These are phyloP conservation scores for Autographa pulchrina DNA, from an alignment of 2,888 invertebrate genomes.

Conservation along the genomic window DNA sequence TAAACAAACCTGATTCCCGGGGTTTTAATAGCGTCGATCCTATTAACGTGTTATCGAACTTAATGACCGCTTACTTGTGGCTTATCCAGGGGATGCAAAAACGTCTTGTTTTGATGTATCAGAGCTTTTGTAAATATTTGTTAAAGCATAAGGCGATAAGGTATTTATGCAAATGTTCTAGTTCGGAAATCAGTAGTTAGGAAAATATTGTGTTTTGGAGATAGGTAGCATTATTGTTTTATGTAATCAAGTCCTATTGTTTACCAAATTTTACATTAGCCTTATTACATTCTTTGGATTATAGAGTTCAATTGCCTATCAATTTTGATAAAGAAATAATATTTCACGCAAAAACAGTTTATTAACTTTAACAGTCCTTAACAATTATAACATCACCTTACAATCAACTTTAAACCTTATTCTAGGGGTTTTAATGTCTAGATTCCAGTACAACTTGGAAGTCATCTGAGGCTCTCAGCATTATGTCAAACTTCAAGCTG, in stretches of 20 bases:
- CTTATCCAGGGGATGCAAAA: conserved; percentile 2
- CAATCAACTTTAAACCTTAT: background rate
- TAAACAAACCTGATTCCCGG: conserved; percentile 25
- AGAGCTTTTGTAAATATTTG: background rate
- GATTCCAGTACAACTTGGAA: conserved; percentile 64
- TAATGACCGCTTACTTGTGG: conserved; percentile 12
- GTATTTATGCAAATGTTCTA: too few relatives aligned
- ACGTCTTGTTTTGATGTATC: background rate
- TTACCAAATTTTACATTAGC: too few relatives aligned
- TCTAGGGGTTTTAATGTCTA: conserved; percentile 36
- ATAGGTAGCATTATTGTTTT: too few relatives aligned
- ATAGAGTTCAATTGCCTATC: too few relatives aligned
- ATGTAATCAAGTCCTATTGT: too few relatives aligned
- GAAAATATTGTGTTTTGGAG: too few relatives aligned
- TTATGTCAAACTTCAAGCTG: conserved; percentile 67
- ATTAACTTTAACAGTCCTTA: too few relatives aligned
- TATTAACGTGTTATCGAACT: conserved; percentile 41
- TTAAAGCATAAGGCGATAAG: too few relatives aligned
- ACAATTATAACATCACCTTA: background rate
- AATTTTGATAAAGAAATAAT: too few relatives aligned
- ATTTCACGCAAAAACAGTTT: too few relatives aligned
- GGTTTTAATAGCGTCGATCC: conserved; percentile 20
- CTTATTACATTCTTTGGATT: too few relatives aligned
- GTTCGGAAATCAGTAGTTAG: too few relatives aligned
- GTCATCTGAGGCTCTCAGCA: conserved; percentile 72